Evolutionary conservation across 2,113 vertebrate species (phyloP), one percentile per base, ranked within the genome.

Genomic region (Malurus alboscapulatus): DNA sequence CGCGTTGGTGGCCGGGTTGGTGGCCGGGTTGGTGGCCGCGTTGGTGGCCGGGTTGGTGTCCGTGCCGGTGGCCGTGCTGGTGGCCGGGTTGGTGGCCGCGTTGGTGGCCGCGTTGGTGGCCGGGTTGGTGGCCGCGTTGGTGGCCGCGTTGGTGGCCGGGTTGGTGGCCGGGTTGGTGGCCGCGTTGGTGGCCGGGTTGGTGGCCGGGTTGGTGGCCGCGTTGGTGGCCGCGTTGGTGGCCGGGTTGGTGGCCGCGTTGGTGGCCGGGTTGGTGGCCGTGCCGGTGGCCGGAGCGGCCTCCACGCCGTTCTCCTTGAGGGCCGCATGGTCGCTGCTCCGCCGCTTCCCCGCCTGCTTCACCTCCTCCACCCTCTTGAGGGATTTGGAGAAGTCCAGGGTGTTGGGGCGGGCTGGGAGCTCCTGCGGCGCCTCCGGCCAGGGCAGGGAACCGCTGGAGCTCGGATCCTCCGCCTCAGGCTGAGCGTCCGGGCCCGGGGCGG

Each of bases 321-420:
- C 9, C 0, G 30, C 3, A 0, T 17, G 74, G 17, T 78, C 48
- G 0, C 83, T 91, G 66, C 58, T 91, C 8, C 19, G 17, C 44
- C 65, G 78, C 84, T 87, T 94, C 14, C 62, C 95, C 1, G 0
- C 38, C 84, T 93, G 92, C 73, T 73, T 84, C 62, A 36, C 71
- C 63, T 95, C 94, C 48, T 94, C 85, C 26, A 24, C 7, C 40
- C 45, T 57, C 57, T 55, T 83, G 17, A 86, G 68, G 4, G 94
- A 58, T 29, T 76, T 88, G 44, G 74, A 84, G 32, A 96, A 87
- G 34, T 95, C 93, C 92, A 95, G 47, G 12, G 90, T 96, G 74
- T 44, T 93, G 67, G 92, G 96, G 15, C 71, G 75, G 16, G 79
- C n/a, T 0, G 96, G 93, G n/a, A 11, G 25, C 2, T 95, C 93